phyloP scores from a whole-genome alignment of 2,888 invertebrate genomes.

The Pecten maximus region DNA sequence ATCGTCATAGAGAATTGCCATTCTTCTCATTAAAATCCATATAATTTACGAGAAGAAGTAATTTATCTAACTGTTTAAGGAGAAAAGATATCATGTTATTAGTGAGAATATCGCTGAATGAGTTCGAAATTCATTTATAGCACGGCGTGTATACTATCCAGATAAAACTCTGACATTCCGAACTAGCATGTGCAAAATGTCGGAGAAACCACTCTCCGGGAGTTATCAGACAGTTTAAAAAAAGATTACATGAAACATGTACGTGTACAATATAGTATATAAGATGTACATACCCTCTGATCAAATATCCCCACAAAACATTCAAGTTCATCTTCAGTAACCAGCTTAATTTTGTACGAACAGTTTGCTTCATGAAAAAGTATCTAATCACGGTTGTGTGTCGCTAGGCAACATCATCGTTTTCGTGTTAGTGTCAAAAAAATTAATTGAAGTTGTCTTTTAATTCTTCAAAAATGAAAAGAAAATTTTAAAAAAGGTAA shows the following conservation, averaged over 20 bases:
- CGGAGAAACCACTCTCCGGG: background rate
- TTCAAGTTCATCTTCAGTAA: too few species aligned
- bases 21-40: background rate
- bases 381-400: too few species aligned
- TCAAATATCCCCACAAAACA: too few species aligned
- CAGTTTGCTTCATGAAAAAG: too few species aligned
- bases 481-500: background rate
- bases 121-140: too few species aligned
- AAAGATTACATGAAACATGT: background rate
- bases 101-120: background rate
- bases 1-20: background rate
- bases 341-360: too few species aligned
- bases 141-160: background rate
- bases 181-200: background rate
- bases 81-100: background rate
- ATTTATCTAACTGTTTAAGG: background rate
- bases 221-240: background rate
- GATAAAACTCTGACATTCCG: background rate
- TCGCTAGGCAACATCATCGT: too few species aligned
- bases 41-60: background rate
- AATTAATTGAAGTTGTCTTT: background rate
- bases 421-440: background rate
- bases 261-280: background rate
- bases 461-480: background rate
- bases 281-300: background rate